Evolutionary conservation across 2,888 invertebrate genomes (phyloP).

Genomic region (Ormyrus pomaceus): DNA sequence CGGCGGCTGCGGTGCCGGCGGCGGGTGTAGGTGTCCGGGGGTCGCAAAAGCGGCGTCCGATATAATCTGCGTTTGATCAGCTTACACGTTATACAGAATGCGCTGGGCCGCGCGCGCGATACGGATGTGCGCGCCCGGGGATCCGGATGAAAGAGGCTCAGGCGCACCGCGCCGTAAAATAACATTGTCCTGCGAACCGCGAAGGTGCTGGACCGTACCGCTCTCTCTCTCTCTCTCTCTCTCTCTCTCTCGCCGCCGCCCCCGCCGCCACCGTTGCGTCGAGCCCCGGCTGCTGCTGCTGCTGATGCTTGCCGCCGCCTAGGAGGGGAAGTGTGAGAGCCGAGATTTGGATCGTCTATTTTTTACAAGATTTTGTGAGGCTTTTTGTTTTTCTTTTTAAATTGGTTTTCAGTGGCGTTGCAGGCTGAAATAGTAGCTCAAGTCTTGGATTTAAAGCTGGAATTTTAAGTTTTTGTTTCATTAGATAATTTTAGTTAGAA

Average conservation of each 20-base stretch:
- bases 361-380: too few relatives aligned
- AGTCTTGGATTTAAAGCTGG: too few relatives aligned
- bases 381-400: too few relatives aligned
- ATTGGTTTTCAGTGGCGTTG: too few relatives aligned
- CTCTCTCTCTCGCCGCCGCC: neutral
- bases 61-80: constrained; percentile 75
- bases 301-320: too few relatives aligned
- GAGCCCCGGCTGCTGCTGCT: too few relatives aligned
- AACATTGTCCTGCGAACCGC: constrained; percentile 73
- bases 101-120: constrained; percentile 51
- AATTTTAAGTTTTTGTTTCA: too few relatives aligned
- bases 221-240: neutral
- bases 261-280: too few relatives aligned
- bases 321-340: too few relatives aligned
- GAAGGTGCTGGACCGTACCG: constrained; percentile 60
- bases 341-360: too few relatives aligned
- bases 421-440: too few relatives aligned
- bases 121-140: constrained; percentile 60
- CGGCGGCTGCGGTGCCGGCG: neutral
- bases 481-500: too few relatives aligned
- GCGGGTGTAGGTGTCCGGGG: constrained; percentile 56
- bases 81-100: constrained; percentile 72
- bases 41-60: constrained; percentile 63
- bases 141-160: constrained; percentile 75
- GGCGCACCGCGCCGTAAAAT: constrained; percentile 74